Conservation (phyloP, 2,888 invertebrate genomes). For the Calliopum simillimum region DNA sequence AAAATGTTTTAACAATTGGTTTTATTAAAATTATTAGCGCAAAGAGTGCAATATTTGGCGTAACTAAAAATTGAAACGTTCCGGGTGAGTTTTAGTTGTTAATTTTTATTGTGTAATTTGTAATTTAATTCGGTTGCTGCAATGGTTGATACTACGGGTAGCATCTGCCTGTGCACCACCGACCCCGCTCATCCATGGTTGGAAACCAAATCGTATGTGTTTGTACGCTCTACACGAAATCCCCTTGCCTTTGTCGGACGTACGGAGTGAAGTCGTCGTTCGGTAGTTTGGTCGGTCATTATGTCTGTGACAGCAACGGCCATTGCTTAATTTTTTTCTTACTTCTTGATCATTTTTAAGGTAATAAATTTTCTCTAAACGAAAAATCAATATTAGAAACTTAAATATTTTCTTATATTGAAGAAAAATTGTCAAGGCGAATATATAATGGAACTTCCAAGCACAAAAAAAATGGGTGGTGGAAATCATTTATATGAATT, state of each 20-base stretch:
- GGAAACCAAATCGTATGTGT: not conserved
- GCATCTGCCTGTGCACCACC: not conserved
- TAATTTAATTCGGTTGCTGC: not conserved
- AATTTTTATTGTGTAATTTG: constrained; percentile 42
- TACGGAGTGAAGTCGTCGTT: not conserved
- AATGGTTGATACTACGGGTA: not conserved
- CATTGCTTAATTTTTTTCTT: too few species aligned
- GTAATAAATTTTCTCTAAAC: too few species aligned
- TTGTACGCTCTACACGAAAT: not conserved
- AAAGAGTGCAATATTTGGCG: not conserved
- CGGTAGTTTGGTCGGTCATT: not conserved
- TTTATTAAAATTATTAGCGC: not conserved
- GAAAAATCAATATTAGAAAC: too few species aligned
- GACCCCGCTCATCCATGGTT: not conserved
- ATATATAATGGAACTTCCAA: too few species aligned
- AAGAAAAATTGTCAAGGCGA: too few species aligned
- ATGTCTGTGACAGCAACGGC: too few species aligned
- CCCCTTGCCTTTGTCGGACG: not conserved
- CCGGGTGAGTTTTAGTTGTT: constrained; percentile 29
- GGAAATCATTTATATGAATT: too few species aligned
- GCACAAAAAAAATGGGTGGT: too few species aligned
- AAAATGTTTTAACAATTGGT: not conserved
- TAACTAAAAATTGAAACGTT: constrained; percentile 2
- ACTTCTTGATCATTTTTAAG: too few species aligned
- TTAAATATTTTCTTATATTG: too few species aligned